Evolutionary conservation across 2,888 invertebrate species (phyloP), one percentile per base, ranked within the genome.

Genomic region (Clusia tigrina): DNA sequence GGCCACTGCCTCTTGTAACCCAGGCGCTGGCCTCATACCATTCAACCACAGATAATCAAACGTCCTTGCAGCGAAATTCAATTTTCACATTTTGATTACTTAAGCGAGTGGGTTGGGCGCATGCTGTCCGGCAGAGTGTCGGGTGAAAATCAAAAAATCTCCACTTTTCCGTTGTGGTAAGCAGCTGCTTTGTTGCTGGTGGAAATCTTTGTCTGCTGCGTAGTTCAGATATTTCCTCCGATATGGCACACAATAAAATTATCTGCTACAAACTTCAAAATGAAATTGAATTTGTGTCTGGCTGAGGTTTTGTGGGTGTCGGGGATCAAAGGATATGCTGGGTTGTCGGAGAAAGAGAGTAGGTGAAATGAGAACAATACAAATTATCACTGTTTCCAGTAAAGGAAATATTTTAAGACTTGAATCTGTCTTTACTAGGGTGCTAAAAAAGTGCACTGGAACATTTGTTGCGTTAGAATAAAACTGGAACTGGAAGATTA

Each of bases 261-360:
- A 32, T 32, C 32, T 12, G 32, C 32, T 32, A 32, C 32, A 32
- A n/a, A n/a, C 32, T 32, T 5, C 12, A 32, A 32, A 42, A 15
- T 42, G 42, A n/a, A 42, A 42, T 42, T 42, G 42, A 42, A 42
- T 42, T 32, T 32, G 6, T 32, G 32, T 32, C 32, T 32, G 32
- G 32, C 5, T 32, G 32, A 12, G 12, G 32, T 32, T n/a, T n/a
- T n/a, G n/a, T n/a, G n/a, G n/a, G n/a, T n/a, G n/a, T n/a, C n/a
- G n/a, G n/a, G n/a, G n/a, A n/a, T n/a, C n/a, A n/a, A n/a, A n/a
- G n/a, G n/a, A n/a, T n/a, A n/a, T n/a, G n/a, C n/a, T n/a, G n/a
- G n/a, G n/a, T n/a, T n/a, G n/a, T n/a, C n/a, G n/a, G n/a, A n/a
- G n/a, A n/a, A n/a, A n/a, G n/a, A n/a, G n/a, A n/a, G n/a, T n/a